phyloP scores from a whole-genome alignment of 2,797 vertebrate genomes.

The Corythornis leucogaster region DNA sequence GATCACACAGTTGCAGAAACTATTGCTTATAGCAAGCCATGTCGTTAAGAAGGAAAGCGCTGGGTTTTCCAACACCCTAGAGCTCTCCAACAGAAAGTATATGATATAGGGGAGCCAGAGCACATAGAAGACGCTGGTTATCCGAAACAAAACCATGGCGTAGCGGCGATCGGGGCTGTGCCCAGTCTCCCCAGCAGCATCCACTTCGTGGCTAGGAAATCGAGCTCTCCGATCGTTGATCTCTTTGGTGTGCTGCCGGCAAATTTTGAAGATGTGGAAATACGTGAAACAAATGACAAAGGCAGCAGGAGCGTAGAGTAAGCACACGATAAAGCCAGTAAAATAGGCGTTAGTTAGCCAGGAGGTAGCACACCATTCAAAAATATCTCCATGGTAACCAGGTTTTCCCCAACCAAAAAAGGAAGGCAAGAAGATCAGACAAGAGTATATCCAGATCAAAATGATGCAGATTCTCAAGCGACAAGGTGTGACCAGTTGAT shows the following conservation, averaged over 20 bases:
- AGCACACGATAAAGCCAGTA: slow-evolving; percentile 96
- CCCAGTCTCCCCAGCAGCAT: slow-evolving; percentile 86
- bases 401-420: slow-evolving; percentile 99
- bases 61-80: slow-evolving; percentile 91
- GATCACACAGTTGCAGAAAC: slow-evolving; percentile 99
- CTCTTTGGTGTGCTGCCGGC: slow-evolving; percentile 98
- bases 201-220: slow-evolving; percentile 94
- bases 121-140: slow-evolving; percentile 98
- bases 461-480: slow-evolving; percentile 93
- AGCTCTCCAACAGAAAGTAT: slow-evolving; percentile 97
- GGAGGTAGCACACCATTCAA: slow-evolving; percentile 96
- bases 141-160: slow-evolving; percentile 97
- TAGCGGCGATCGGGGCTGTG: slow-evolving; percentile 94
- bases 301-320: slow-evolving; percentile 95
- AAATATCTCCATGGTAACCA: slow-evolving; percentile 98
- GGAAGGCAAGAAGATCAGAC: slow-evolving; percentile 93
- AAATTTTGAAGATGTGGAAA: slow-evolving; percentile 98
- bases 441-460: slow-evolving; percentile 96
- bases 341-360: slow-evolving; percentile 98
- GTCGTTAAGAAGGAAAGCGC: slow-evolving; percentile 96
- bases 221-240: slow-evolving; percentile 94
- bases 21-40: slow-evolving; percentile 99
- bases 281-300: slow-evolving; percentile 98
- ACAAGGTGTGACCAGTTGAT: slow-evolving; percentile 96
- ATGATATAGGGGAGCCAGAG: slow-evolving; percentile 99